Conservation (phyloP, 2,888 invertebrate genomes). For the Chrysolina americana region DNA sequence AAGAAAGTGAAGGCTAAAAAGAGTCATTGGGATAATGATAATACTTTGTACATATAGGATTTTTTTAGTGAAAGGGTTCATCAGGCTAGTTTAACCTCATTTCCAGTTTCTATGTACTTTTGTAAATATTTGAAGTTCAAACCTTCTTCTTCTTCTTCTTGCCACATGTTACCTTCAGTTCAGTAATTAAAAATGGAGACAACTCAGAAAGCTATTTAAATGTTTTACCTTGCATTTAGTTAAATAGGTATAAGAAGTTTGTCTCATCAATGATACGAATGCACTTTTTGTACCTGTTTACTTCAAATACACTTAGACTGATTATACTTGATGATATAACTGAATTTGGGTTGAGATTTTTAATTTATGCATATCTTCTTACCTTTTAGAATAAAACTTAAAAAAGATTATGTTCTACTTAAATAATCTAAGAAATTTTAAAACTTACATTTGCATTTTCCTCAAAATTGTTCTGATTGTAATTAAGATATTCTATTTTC, state of each 20-base stretch:
- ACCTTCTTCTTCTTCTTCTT: neutral
- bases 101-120: neutral
- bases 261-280: neutral
- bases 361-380: too few species aligned
- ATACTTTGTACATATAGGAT: conserved; percentile 65
- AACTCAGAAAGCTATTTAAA: neutral
- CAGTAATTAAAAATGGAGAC: neutral
- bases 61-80: conserved; percentile 5
- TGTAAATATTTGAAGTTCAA: neutral
- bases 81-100: neutral
- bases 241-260: neutral
- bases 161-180: neutral
- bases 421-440: too few species aligned
- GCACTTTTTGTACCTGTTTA: conserved; percentile 3
- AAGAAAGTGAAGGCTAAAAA: conserved; percentile 53
- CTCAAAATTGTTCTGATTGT: too few species aligned
- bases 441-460: too few species aligned
- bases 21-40: conserved; percentile 65
- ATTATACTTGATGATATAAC: neutral
- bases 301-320: neutral
- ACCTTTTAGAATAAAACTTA: too few species aligned
- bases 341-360: too few species aligned
- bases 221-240: neutral
- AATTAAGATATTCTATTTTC: neutral
- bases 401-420: too few species aligned